Percentiles rank a stretch among this genome's conserved stretches.
These are phyloP conservation scores for Hippoglossus hippoglossus DNA, from an alignment of 2,797 vertebrate genomes.

Conservation along the genomic window DNA sequence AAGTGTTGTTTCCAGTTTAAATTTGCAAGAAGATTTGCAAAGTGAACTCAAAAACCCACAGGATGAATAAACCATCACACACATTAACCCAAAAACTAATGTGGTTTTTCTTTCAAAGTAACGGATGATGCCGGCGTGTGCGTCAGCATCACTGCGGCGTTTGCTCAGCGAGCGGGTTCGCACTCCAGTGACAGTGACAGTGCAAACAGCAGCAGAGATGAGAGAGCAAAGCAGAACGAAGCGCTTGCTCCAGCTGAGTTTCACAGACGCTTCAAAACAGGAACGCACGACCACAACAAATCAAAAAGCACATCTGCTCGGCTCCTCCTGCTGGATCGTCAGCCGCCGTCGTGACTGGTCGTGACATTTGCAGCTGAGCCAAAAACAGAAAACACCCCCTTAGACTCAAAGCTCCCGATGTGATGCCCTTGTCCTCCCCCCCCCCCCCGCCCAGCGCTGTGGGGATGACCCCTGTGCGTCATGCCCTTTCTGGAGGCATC, in stretches of 20 bases:
- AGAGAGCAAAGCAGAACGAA: conserved; percentile 21
- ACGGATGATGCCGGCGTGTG: not conserved
- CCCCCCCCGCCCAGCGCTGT: conserved; percentile 27
- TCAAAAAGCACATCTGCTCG: conserved; percentile 32
- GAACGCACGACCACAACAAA: conserved; percentile 6
- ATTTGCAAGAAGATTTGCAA: too few relatives aligned
- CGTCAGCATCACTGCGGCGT: not conserved
- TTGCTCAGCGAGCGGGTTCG: conserved; percentile 7
- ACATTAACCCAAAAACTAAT: too few relatives aligned
- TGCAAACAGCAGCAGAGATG: conserved; percentile 41
- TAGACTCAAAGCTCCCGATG: conserved; percentile 10
- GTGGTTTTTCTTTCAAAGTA: too few relatives aligned
- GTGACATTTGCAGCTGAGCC: conserved; percentile 46
- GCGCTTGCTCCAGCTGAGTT: conserved; percentile 10
- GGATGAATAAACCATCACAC: too few relatives aligned
- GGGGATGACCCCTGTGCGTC: conserved; percentile 57
- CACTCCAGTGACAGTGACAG: not conserved
- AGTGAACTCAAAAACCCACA: too few relatives aligned
- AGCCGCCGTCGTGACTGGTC: conserved; percentile 15
- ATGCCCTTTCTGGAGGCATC: conserved; percentile 39
- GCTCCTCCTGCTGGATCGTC: conserved; percentile 19
- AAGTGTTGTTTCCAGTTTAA: too few relatives aligned
- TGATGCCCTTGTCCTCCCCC: conserved; percentile 21
- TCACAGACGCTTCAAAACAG: conserved; percentile 19
- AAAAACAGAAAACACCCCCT: not conserved